Conservation (phyloP, 2,113 vertebrate genomes). For the Capreolus pygargus region DNA sequence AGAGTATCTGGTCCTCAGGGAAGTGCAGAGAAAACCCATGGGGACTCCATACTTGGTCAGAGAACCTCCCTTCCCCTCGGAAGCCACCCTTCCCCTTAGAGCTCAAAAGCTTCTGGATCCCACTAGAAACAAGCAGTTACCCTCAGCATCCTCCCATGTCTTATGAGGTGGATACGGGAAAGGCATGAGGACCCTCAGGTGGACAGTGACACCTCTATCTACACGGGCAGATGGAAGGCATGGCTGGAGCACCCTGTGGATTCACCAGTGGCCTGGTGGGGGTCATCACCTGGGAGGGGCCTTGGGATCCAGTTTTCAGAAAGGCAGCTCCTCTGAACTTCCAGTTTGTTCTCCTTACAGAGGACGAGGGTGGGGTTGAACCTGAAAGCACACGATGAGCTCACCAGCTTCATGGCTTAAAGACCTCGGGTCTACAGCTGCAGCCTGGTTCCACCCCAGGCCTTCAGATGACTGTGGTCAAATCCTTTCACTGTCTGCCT, state of each 20-base stretch:
- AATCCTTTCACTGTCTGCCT: background rate
- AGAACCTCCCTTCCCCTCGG: fast-evolving
- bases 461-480: background rate
- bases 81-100: background rate
- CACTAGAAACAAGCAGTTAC: background rate
- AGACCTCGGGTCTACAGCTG: background rate
- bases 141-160: fast-evolving
- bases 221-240: fast-evolving
- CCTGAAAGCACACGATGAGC: no score
- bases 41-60: background rate
- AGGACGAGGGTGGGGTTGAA: background rate
- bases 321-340: background rate
- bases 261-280: background rate
- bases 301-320: background rate
- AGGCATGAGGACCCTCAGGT: background rate
- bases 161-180: fast-evolving
- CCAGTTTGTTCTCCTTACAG: background rate
- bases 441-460: no score
- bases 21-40: fast-evolving
- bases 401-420: background rate
- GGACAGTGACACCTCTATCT: background rate
- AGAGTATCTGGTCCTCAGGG: background rate
- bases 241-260: background rate
- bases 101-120: background rate
- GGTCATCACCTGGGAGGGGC: fast-evolving